Evolutionary conservation across 2,888 invertebrate species (phyloP).

Genomic region (Arge pagana): DNA sequence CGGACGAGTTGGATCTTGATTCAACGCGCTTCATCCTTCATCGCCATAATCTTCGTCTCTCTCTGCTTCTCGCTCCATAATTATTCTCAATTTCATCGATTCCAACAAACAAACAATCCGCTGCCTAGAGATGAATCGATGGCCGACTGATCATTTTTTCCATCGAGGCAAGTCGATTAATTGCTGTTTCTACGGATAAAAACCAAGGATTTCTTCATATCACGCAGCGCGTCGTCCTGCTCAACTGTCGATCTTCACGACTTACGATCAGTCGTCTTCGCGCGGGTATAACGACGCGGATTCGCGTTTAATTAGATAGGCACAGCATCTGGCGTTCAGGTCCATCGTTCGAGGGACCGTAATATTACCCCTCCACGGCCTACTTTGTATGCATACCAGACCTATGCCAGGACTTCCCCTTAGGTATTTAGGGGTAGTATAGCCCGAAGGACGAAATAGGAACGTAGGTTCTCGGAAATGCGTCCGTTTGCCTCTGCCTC

Average conservation of each 20-base stretch:
- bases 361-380: conserved; percentile 42
- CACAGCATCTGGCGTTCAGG: conserved; percentile 17
- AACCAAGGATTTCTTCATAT: no score
- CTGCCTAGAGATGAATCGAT: no score
- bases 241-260: no score
- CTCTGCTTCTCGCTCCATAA: no score
- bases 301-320: conserved; percentile 23
- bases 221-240: no score
- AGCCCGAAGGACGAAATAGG: conserved; percentile 17
- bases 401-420: conserved; percentile 22
- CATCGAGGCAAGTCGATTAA: no score
- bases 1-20: not conserved
- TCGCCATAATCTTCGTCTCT: no score
- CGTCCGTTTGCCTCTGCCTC: conserved; percentile 8
- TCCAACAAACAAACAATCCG: no score
- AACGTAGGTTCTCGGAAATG: conserved; percentile 7
- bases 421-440: conserved; percentile 27
- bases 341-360: conserved; percentile 36
- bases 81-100: no score
- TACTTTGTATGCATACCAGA: conserved; percentile 44
- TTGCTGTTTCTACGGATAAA: no score
- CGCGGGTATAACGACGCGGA: conserved; percentile 18
- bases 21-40: no score
- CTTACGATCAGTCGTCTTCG: conserved; percentile 12
- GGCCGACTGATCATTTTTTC: no score